These are phyloP conservation scores for Toxonevra muliebris DNA, from an alignment of 2,888 invertebrate species.

Conservation along the genomic window DNA sequence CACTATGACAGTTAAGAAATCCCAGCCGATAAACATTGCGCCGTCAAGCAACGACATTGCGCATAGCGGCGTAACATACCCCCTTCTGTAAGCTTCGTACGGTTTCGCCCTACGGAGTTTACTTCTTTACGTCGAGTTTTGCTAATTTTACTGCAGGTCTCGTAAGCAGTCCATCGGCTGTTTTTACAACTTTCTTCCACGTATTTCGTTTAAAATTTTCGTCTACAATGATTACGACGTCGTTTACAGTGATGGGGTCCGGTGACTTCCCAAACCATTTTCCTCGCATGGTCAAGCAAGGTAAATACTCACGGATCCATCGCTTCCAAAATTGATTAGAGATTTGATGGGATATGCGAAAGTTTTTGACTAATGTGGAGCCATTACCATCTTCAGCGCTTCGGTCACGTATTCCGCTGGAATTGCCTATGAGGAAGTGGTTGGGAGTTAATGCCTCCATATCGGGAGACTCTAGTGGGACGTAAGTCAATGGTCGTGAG, in stretches of 20 bases:
- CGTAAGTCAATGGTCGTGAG: conserved; percentile 8
- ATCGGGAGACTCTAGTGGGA: conserved; percentile 8
- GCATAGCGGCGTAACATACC: no score
- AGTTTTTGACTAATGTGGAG: background rate
- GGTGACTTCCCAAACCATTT: conserved; percentile 30
- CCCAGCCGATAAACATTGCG: no score
- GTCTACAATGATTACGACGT: conserved; percentile 29
- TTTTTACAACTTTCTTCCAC: conserved; percentile 24
- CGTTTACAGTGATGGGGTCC: conserved; percentile 7
- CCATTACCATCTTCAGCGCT: background rate
- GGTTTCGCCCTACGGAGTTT: no score
- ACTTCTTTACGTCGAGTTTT: no score
- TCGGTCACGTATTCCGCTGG: conserved; percentile 19
- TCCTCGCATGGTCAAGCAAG: conserved; percentile 11
- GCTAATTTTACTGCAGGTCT: no score
- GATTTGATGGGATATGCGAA: conserved; percentile 24
- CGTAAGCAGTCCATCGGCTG: no score
- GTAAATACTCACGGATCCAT: conserved; percentile 24
- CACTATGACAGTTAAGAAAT: no score
- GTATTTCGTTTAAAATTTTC: conserved; percentile 24
- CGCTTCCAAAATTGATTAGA: conserved; percentile 30
- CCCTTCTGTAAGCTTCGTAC: no score
- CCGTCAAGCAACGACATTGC: no score
- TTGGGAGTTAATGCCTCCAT: conserved; percentile 19
- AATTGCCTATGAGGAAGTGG: conserved; percentile 18